These are phyloP conservation scores for Nixonia krombeini DNA, from an alignment of 1,140 invertebrate genomes.

Conservation along the genomic window DNA sequence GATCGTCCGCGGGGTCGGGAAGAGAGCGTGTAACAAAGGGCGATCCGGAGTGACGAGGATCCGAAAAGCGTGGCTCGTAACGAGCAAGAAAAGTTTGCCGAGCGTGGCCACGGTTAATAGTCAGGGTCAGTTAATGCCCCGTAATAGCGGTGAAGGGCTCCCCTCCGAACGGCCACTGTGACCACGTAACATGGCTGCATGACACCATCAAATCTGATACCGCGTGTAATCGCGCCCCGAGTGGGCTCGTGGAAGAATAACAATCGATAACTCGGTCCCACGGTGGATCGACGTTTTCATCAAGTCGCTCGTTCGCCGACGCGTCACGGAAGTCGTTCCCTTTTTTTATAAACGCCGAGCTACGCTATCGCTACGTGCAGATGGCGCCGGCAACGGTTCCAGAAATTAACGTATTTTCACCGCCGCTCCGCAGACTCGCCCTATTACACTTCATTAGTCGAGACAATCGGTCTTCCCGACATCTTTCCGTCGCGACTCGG, in stretches of 20 bases:
- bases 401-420: too few species aligned
- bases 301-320: too few species aligned
- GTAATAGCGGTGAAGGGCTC: constrained; percentile 53
- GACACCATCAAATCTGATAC: constrained; percentile 56
- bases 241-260: neutral
- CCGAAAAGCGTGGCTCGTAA: constrained; percentile 47
- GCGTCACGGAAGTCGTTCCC: too few species aligned
- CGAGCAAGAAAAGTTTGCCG: constrained; percentile 43
- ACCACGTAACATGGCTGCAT: constrained; percentile 47
- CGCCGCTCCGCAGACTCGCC: too few species aligned
- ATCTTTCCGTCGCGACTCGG: too few species aligned
- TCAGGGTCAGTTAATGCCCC: constrained; percentile 55
- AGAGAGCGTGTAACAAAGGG: too few species aligned
- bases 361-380: too few species aligned
- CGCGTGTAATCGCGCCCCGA: constrained; percentile 17
- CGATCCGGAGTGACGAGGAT: constrained; percentile 11
- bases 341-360: too few species aligned
- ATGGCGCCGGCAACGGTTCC: too few species aligned
- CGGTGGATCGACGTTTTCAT: neutral
- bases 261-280: constrained; percentile 12
- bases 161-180: constrained; percentile 50
- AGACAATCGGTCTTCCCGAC: too few species aligned
- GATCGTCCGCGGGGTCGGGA: too few species aligned
- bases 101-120: constrained; percentile 50
- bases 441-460: too few species aligned